Base-by-base conservation (phyloP, 2,113 vertebrate genomes). In the Actinemys pallida region DNA sequence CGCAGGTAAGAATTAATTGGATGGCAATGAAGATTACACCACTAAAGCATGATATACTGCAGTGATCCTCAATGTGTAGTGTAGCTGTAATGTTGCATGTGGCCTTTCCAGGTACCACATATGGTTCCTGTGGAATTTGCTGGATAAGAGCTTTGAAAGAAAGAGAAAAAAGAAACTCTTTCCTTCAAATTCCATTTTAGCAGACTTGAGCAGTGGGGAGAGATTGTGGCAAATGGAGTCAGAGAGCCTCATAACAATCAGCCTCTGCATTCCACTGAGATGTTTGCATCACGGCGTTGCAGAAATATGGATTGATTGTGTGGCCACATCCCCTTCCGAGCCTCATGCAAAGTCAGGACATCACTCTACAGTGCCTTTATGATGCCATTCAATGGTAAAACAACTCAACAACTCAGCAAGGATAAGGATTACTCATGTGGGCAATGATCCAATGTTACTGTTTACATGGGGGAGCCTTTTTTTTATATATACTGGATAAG, bases 11-110 rank as follows among this genome's bases (percentile, higher is more conserved):
- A 47, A 89, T 49, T 2, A 81, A 17, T 0, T 0, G 25, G 24
- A 35, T 72, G 95, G 10, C 39, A 42, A 27, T 24, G 35, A 86
- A 3, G 81, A 50, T 56, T 90, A 52, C 14, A 57, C 35, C 53
- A 79, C 54, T 49, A 72, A 86, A 81, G 53, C 20, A 8, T 10
- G 6, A 1, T 1, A 3, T 3, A 9, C 78, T 31, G 29, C 84
- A 81, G 65, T 65, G 78, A 57, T 42, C 39, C 57, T 54, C 54
- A 76, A 0, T 0, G 82, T 16, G 79, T 82, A n/a, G 82, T 16
- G 79, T 82, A n/a, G 9, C 39, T n/a, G 24, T 5, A 49, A 62
- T 65, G 65, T n/a, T 20, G 65, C 65, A 39, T 22, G 16, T 72
- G 19, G 65, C n/a, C n/a, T 19, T 72, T 72, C 10, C n/a, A 39